Evolutionary conservation across 1,140 invertebrate species (phyloP), one percentile per base, ranked within the genome.

Genomic region (Drosophila equinoxialis): DNA sequence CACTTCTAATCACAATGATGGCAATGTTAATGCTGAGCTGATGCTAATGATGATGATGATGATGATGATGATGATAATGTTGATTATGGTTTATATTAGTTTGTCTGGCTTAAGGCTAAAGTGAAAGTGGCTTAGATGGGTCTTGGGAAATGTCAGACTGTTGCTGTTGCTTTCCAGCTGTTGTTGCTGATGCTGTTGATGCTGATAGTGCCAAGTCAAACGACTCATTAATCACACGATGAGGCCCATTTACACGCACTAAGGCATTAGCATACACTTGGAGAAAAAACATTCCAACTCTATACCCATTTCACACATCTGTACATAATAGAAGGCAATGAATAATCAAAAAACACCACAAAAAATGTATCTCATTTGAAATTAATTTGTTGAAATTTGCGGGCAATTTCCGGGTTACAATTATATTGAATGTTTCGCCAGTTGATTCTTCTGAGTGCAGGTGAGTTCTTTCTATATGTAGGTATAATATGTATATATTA

Each of bases 211-310:
- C 51, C 65, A 78, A 81, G 74, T 77, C 78, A 81, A 86, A 81
- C 58, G 77, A 68, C 75, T 87, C 82, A 87, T 86, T 86, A 87
- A 86, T 85, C 82, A 85, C 85, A 74, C 51, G 72, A 70, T 30
- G 68, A 61, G 62, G 74, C 67, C 59, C 78, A 77, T 85, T 77
- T 51, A 51, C 45, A 51, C 45, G 74, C 54, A 71, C 57, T 33
- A 65, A 14, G 61, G 73, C 81, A 80, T 79, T 76, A 72, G 63
- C 61, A n/a, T 66, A 54, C 75, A 77, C 75, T 66, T 33, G 0
- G 5, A 48, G 8, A 65, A 76, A 76, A 30, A 11, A 26, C 11
- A 37, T 5, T 10, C 0, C 35, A 6, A 37, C 14, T 45, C 4
- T n/a, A 42, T 45, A 45, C 45, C 20, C 2, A 51, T 23, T 13